Percentiles rank a stretch among this genome's conserved stretches.
Conservation (phyloP, 2,888 invertebrate genomes). For the Caenorhabditis macrosperma region DNA sequence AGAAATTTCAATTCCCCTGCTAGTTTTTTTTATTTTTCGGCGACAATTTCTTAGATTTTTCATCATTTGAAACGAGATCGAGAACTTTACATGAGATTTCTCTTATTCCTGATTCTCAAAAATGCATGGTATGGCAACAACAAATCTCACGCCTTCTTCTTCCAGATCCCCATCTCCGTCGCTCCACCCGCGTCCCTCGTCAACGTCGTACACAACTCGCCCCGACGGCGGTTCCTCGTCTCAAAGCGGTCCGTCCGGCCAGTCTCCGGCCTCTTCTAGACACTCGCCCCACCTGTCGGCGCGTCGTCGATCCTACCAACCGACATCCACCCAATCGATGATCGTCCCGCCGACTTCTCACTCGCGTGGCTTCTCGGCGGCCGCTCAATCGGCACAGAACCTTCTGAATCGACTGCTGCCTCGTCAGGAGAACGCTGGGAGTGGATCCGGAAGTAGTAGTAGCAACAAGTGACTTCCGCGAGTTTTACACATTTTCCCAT, state of each 20-base stretch:
- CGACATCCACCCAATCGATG: conserved; percentile 20
- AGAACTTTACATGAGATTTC: no score
- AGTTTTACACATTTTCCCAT: no score
- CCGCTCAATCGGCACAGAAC: conserved; percentile 59
- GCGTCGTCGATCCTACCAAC: conserved; percentile 53
- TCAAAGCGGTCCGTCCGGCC: background rate
- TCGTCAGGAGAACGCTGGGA: conserved; percentile 35
- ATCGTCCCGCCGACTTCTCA: conserved; percentile 36
- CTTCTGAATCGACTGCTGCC: conserved; percentile 53
- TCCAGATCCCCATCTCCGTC: conserved; percentile 59
- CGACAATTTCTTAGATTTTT: background rate
- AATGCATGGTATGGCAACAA: no score
- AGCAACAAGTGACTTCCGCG: background rate
- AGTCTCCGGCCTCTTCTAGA: conserved; percentile 21
- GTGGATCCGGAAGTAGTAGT: conserved; percentile 15
- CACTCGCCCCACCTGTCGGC: conserved; percentile 36
- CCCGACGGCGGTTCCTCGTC: conserved; percentile 22
- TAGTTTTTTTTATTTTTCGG: background rate
- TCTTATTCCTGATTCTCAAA: no score
- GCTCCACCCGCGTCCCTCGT: conserved; percentile 28
- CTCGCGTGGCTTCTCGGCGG: conserved; percentile 50
- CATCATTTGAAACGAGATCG: background rate
- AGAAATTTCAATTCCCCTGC: no score
- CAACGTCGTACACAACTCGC: conserved; percentile 35
- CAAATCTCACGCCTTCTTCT: no score